Conservation (phyloP, 1,140 invertebrate genomes). For the Meloidogyne floridensis region DNA sequence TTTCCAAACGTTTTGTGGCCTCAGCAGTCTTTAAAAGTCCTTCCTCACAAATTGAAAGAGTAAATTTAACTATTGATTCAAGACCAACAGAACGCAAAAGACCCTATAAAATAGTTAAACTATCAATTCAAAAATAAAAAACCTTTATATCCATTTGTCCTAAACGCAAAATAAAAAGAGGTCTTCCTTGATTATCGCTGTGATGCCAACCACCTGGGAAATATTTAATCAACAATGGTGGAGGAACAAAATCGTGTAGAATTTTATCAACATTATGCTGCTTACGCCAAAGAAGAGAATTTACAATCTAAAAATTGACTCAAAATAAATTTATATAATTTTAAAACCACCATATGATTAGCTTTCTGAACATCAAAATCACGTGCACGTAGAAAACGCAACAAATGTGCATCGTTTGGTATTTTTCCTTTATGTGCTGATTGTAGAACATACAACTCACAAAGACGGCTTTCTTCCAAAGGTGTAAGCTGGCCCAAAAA, state of each 20-base stretch:
- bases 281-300: slow-evolving; percentile 82
- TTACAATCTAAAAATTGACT: slow-evolving; percentile 8
- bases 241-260: slow-evolving; percentile 81
- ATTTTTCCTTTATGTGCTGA: slow-evolving; percentile 82
- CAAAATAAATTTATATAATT: neutral
- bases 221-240: slow-evolving; percentile 81
- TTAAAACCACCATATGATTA: slow-evolving; percentile 74
- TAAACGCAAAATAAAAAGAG: slow-evolving; percentile 81
- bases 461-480: slow-evolving; percentile 84
- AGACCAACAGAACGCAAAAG: slow-evolving; percentile 72
- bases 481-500: slow-evolving; percentile 85
- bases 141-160: slow-evolving; percentile 66
- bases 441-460: slow-evolving; percentile 81
- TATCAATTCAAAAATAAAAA: neutral
- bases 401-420: slow-evolving; percentile 83
- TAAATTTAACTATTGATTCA: slow-evolving; percentile 87
- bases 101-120: neutral
- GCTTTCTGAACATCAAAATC: slow-evolving; percentile 91
- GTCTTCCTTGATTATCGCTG: slow-evolving; percentile 81
- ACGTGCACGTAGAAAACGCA: slow-evolving; percentile 84
- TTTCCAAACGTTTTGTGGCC: slow-evolving; percentile 82
- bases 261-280: slow-evolving; percentile 75
- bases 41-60: slow-evolving; percentile 86
- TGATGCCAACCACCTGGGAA: slow-evolving; percentile 95
- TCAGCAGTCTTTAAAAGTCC: slow-evolving; percentile 84